phyloP scores from a whole-genome alignment of 2,113 vertebrate species.

The Lepus europaeus region DNA sequence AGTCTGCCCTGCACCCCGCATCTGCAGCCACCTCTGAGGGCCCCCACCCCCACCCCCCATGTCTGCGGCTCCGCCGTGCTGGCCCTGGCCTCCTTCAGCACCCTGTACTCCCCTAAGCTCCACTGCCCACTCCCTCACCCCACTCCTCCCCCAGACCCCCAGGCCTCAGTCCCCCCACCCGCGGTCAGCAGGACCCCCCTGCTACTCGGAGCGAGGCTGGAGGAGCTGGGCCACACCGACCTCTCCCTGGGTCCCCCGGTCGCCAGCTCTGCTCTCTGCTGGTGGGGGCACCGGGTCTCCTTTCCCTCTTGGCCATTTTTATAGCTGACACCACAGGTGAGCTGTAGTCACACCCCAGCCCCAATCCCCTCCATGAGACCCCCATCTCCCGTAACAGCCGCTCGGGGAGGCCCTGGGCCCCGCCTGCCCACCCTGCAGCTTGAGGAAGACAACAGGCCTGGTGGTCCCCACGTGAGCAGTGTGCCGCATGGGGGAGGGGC shows the following conservation, averaged over 20 bases:
- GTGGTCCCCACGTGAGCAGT: too few relatives aligned
- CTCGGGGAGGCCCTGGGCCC: too few relatives aligned
- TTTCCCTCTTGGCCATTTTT: background rate
- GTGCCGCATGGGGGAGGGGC: too few relatives aligned
- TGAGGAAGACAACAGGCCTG: too few relatives aligned
- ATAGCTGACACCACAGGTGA: background rate
- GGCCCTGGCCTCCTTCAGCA: background rate
- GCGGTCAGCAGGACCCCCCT: too few relatives aligned
- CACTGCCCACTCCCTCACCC: background rate
- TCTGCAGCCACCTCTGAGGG: too few relatives aligned
- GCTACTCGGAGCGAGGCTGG: background rate
- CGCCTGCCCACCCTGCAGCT: too few relatives aligned
- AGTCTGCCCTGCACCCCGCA: too few relatives aligned
- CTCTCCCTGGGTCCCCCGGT: too few relatives aligned
- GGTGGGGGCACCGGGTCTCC: background rate
- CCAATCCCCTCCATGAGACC: background rate
- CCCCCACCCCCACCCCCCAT: background rate
- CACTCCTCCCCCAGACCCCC: background rate
- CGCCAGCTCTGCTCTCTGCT: background rate
- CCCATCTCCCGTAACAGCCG: too few relatives aligned
- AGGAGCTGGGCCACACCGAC: background rate
- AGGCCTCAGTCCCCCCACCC: background rate
- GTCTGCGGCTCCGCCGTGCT: too few relatives aligned
- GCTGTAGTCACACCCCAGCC: background rate
- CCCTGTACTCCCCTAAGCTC: accelerated